phyloP scores from a whole-genome alignment of 1,140 invertebrate genomes.

The Drosophila funebris region DNA sequence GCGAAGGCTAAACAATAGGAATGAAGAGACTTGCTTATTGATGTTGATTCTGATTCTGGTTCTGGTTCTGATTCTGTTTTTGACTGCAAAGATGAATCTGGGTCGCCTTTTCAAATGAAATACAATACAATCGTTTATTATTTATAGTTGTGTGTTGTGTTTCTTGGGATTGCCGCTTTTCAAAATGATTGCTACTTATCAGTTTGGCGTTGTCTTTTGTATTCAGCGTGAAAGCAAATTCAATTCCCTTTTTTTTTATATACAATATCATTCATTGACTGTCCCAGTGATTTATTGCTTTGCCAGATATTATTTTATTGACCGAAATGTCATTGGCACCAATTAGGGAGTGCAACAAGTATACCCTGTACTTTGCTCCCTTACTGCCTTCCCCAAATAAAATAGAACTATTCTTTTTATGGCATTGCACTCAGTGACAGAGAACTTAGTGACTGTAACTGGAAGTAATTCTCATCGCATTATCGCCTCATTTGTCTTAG shows the following conservation, averaged over 20 bases:
- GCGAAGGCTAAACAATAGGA: constrained; percentile 45
- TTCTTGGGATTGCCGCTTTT: not conserved
- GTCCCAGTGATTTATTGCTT: constrained; percentile 35
- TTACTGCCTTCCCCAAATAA: not conserved
- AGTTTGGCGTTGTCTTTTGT: constrained; percentile 24
- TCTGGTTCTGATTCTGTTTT: not conserved
- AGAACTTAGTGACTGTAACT: constrained; percentile 27
- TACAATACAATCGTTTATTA: constrained; percentile 63
- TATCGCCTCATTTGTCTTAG: constrained; percentile 77
- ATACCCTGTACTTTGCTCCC: not conserved
- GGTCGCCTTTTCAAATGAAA: constrained; percentile 65
- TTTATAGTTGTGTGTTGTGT: constrained; percentile 66
- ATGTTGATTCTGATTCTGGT: constrained; percentile 2
- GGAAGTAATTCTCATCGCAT: constrained; percentile 64
- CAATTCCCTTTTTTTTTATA: constrained; percentile 41
- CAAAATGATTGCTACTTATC: constrained; percentile 51
- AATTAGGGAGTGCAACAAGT: constrained; percentile 35
- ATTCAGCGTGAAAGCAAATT: not conserved
- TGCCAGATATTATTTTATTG: not conserved
- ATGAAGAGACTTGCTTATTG: constrained; percentile 19
- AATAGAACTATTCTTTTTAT: constrained; percentile 4
- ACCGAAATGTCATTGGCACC: not conserved
- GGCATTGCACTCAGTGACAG: constrained; percentile 2
- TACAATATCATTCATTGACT: not conserved
- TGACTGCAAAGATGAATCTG: constrained; percentile 18